A percentile compares a stretch with the other conserved stretches of the same genome.
phyloP scores from a whole-genome alignment of 2,888 invertebrate species.

The Tortrix viridana region DNA sequence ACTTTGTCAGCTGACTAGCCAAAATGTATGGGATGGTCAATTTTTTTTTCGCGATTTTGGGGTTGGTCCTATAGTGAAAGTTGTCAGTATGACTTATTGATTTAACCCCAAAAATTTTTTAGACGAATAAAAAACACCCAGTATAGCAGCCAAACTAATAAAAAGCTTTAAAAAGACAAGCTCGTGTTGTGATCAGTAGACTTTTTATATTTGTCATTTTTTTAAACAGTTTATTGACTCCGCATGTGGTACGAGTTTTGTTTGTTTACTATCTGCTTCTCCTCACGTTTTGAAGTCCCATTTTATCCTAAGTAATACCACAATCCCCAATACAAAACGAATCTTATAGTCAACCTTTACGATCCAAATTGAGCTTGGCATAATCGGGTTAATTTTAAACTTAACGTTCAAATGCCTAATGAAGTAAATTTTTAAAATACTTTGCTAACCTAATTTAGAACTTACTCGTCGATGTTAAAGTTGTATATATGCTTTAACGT shows the following conservation, averaged over 20 bases:
- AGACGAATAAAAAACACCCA: no score
- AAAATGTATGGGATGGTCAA: no score
- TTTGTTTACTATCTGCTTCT: slow-evolving; percentile 73
- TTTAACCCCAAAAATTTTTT: no score
- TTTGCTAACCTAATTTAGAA: slow-evolving; percentile 9
- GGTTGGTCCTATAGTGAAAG: no score
- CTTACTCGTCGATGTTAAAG: slow-evolving; percentile 3
- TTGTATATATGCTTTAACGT: slow-evolving; percentile 23
- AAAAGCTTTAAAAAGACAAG: no score
- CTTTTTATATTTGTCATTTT: slow-evolving; percentile 9
- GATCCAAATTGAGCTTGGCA: not conserved
- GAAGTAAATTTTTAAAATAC: slow-evolving; percentile 31
- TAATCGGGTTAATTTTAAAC: not conserved
- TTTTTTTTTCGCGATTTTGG: no score
- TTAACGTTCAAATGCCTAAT: slow-evolving; percentile 11
- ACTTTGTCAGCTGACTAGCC: no score
- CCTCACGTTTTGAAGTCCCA: slow-evolving; percentile 74
- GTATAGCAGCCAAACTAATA: no score
- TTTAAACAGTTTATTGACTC: slow-evolving; percentile 21
- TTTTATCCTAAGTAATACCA: not conserved
- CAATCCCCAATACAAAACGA: not conserved
- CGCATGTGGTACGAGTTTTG: slow-evolving; percentile 49
- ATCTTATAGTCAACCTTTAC: not conserved
- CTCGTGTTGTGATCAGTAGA: not conserved
- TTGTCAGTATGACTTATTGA: no score